These are phyloP conservation scores for Lepidocolaptes lacrymiger DNA, from an alignment of 2,797 vertebrate genomes.

Conservation along the genomic window DNA sequence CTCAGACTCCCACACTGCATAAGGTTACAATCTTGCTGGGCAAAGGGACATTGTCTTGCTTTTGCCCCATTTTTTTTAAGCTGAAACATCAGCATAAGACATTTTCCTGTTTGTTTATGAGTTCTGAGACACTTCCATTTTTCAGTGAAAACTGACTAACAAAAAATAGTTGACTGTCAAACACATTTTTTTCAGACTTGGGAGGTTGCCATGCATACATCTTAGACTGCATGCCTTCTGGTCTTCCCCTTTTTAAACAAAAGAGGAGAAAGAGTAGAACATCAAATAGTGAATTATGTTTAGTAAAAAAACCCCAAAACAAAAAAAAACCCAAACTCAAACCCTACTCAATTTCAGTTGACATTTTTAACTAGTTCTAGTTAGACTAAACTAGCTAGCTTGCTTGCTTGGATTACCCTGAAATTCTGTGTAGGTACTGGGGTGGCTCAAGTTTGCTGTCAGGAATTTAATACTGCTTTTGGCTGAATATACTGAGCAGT, in stretches of 20 bases:
- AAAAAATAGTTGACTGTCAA: not conserved
- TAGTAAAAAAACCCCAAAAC: not conserved
- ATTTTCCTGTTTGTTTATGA: not conserved
- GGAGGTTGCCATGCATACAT: not conserved
- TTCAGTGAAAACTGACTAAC: not conserved
- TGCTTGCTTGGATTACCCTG: not conserved
- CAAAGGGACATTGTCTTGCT: not conserved
- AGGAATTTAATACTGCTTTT: not conserved
- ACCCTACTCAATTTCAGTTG: not conserved
- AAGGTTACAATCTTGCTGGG: not conserved
- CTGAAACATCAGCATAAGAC: not conserved
- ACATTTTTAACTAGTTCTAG: not conserved
- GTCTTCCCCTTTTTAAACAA: not conserved
- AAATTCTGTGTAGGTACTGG: not conserved
- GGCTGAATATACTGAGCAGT: not conserved
- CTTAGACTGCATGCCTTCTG: not conserved
- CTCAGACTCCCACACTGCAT: accelerated
- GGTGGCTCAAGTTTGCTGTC: not conserved
- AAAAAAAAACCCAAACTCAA: too few species aligned
- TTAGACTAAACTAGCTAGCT: not conserved
- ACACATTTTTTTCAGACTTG: not conserved
- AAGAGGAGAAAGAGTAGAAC: not conserved
- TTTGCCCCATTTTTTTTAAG: not conserved
- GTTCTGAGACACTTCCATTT: not conserved
- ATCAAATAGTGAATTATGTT: not conserved